Base-by-base conservation (phyloP, 2,113 vertebrate species). In the Todiramphus saurophagus region DNA sequence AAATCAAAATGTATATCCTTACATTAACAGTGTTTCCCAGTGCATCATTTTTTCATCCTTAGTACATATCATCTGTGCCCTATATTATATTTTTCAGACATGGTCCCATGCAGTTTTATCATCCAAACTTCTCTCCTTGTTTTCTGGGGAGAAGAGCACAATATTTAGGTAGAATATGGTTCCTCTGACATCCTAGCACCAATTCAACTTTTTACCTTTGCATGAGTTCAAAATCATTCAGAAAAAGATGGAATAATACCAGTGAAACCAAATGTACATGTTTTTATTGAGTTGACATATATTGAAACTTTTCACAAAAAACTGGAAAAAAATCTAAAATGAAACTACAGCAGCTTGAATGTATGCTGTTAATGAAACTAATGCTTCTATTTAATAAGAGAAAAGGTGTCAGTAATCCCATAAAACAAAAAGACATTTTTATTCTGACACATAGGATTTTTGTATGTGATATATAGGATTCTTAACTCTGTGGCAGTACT, bases 391-490 rank as follows among this genome's bases (percentile, higher is more conserved):
- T 55, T 67, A 58, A 11, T 55, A 41, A 58, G 12, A 58, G 78
- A 91, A 80, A 82, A 58, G 5, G 5, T 46, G 14, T 13, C 33
- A 53, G 17, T 48, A 86, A 81, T 19, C 19, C 25, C 18, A 46
- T 33, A 4, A 80, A 78, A 67, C 12, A 73, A 77, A 94, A 59
- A 33, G 7, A 25, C 1, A 1, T 59, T 74, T 77, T 87, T 79
- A 76, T 39, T 53, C 9, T 41, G 7, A 37, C 25, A 60, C 8
- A 5, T 15, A n/a, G 33, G 24, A n/a, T 39, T 67, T 68, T 43
- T 83, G 5, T 4, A 37, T 0, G 2, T 7, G 12, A 56, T 33
- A 50, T 5, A 55, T 1, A 2, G 28, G 68, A 70, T 81, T 62
- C 24, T 73, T 48, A 67, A 30, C 24, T 8, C 39, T 81, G 21